A percentile compares a stretch with the other conserved stretches of the same genome.
These are phyloP conservation scores for Tetragonula carbonaria DNA, from an alignment of 2,888 invertebrate species.

Conservation along the genomic window DNA sequence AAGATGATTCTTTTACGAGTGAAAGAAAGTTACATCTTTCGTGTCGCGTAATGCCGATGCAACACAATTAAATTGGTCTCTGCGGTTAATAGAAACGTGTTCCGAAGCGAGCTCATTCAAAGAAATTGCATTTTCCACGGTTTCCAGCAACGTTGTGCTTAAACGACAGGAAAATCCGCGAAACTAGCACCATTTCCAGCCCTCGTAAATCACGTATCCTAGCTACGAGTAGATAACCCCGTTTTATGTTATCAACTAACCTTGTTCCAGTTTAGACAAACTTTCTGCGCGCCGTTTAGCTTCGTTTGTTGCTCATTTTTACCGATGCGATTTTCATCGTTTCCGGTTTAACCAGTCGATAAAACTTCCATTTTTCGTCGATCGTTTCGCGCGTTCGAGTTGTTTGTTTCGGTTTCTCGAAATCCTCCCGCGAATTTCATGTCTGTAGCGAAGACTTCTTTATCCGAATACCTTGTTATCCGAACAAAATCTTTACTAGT, in stretches of 20 bases:
- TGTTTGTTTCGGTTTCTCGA: not conserved
- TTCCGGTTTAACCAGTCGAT: not conserved
- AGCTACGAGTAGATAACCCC: constrained; percentile 47
- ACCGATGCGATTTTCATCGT: not conserved
- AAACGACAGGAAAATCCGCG: constrained; percentile 17
- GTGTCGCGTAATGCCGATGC: not conserved
- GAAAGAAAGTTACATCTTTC: not conserved
- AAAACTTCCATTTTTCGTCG: not conserved
- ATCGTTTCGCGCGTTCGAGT: not conserved
- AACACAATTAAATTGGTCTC: not conserved
- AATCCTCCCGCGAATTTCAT: too few relatives aligned
- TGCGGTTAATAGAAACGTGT: not conserved
- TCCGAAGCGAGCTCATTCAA: not conserved
- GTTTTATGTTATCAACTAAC: constrained; percentile 57
- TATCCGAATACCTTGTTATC: too few relatives aligned
- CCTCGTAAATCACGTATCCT: constrained; percentile 49
- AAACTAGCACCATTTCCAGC: constrained; percentile 6
- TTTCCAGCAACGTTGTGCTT: not conserved
- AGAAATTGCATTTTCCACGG: not conserved
- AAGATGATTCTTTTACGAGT: not conserved
- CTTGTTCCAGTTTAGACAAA: constrained; percentile 47
- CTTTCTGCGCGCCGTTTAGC: constrained; percentile 4
- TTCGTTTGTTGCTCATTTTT: constrained; percentile 23
- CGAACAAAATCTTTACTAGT: too few relatives aligned
- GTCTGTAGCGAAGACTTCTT: too few relatives aligned